phyloP scores from a whole-genome alignment of 2,113 vertebrate genomes.

The Lota lota region DNA sequence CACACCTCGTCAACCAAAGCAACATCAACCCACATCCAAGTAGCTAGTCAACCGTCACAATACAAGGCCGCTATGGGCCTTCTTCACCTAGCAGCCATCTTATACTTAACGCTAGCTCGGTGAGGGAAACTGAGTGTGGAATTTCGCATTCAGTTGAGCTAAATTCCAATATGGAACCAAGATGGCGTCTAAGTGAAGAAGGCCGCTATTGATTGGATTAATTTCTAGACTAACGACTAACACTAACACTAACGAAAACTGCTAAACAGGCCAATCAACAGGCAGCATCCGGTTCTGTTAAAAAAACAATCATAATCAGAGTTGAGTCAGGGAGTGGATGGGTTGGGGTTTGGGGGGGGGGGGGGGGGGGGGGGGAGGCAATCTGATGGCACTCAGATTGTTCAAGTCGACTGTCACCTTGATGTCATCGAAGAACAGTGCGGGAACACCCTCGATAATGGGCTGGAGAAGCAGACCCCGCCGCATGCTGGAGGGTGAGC shows the following conservation, averaged over 20 bases:
- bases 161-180: neutral
- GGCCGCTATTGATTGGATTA: neutral
- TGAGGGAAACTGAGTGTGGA: too few relatives aligned
- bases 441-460: constrained; percentile 98
- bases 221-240: constrained; percentile 3
- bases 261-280: constrained; percentile 67
- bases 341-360: constrained; percentile 8
- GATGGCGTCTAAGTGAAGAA: neutral
- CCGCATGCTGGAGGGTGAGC: constrained; percentile 98
- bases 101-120: too few relatives aligned
- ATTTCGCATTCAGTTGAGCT: constrained; percentile 13
- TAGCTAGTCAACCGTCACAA: too few relatives aligned
- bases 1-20: too few relatives aligned
- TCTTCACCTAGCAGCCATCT: too few relatives aligned
- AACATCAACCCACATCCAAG: too few relatives aligned
- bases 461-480: constrained; percentile 97
- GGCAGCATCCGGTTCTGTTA: constrained; percentile 53
- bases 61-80: too few relatives aligned
- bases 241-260: constrained; percentile 61
- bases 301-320: neutral
- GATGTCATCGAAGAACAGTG: constrained; percentile 97
- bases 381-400: constrained; percentile 60
- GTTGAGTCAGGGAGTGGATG: constrained; percentile 17
- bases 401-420: constrained; percentile 85
- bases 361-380: constrained; percentile 12